Evolutionary conservation across 2,888 invertebrate species (phyloP).

Genomic region (Morinoia aosen): DNA sequence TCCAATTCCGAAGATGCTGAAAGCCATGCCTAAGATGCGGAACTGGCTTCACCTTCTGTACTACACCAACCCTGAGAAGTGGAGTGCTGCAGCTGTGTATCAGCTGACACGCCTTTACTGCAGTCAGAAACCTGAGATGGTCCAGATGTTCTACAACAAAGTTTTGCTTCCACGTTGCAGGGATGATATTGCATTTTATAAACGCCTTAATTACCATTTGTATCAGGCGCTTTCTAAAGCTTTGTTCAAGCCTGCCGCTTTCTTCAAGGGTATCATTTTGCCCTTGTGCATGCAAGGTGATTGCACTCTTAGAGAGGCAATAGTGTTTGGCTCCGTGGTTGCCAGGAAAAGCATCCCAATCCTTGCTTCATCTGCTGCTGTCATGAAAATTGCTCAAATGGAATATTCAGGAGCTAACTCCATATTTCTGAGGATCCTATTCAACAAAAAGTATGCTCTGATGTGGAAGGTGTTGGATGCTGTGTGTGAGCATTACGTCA

Average conservation of each 20-base stretch:
- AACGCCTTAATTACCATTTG: conserved; percentile 94
- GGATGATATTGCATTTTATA: conserved; percentile 96
- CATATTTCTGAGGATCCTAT: conserved; percentile 90
- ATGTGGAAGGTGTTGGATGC: conserved; percentile 96
- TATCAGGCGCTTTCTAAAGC: conserved; percentile 94
- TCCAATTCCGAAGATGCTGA: conserved; percentile 97
- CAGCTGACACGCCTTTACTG: conserved; percentile 95
- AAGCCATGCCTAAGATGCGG: conserved; percentile 90
- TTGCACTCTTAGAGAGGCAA: conserved; percentile 95
- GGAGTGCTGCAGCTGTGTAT: conserved; percentile 98
- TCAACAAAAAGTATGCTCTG: conserved; percentile 97
- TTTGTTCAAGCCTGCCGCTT: conserved; percentile 96
- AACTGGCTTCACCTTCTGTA: conserved; percentile 96
- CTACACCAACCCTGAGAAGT: conserved; percentile 89
- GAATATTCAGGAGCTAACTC: conserved; percentile 96
- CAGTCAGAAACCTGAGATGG: conserved; percentile 97
- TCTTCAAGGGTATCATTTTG: conserved; percentile 89
- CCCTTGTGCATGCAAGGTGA: conserved; percentile 85
- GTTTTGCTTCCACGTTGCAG: conserved; percentile 92
- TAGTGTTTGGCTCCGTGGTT: conserved; percentile 92
- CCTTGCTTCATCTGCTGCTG: conserved; percentile 93
- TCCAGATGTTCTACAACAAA: conserved; percentile 90
- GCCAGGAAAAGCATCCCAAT: conserved; percentile 93
- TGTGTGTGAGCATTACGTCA: conserved; percentile 83
- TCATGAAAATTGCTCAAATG: conserved; percentile 97